These are phyloP conservation scores for Cariama cristata DNA, from an alignment of 2,113 vertebrate genomes.

Conservation along the genomic window DNA sequence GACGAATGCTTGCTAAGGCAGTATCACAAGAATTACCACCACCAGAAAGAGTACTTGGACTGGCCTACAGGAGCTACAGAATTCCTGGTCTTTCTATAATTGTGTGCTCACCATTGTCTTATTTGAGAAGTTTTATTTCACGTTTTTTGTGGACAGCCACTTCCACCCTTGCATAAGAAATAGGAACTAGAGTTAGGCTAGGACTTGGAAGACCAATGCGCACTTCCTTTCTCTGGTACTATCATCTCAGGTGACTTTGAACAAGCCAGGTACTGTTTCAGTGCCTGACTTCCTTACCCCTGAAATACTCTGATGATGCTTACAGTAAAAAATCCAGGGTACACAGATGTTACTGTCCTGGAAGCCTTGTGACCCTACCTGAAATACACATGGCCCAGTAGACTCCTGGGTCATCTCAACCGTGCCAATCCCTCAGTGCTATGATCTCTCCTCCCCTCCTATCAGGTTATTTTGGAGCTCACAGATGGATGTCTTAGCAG, in stretches of 20 bases:
- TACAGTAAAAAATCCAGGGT: background rate
- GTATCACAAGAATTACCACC: background rate
- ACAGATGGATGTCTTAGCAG: slow-evolving; percentile 63
- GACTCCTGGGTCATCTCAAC: background rate
- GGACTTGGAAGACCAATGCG: background rate
- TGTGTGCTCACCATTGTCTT: background rate
- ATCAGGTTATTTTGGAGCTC: slow-evolving; percentile 28
- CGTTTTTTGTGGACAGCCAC: background rate
- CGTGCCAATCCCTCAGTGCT: rapidly evolving
- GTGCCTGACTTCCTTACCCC: background rate
- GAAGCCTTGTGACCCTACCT: background rate
- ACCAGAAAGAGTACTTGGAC: background rate
- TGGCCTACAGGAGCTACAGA: background rate
- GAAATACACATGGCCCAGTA: rapidly evolving
- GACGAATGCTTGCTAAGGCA: background rate
- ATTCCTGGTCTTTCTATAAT: background rate
- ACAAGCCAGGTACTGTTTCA: background rate
- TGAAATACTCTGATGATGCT: background rate
- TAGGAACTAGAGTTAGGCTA: background rate
- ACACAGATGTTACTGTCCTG: background rate
- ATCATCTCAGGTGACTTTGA: background rate
- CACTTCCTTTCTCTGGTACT: background rate
- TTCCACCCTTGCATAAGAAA: background rate
- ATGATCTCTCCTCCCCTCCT: background rate
- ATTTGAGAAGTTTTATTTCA: background rate